These are phyloP conservation scores for Gymnoscopelus microlampas DNA, from an alignment of 2,797 vertebrate species.

Conservation along the genomic window DNA sequence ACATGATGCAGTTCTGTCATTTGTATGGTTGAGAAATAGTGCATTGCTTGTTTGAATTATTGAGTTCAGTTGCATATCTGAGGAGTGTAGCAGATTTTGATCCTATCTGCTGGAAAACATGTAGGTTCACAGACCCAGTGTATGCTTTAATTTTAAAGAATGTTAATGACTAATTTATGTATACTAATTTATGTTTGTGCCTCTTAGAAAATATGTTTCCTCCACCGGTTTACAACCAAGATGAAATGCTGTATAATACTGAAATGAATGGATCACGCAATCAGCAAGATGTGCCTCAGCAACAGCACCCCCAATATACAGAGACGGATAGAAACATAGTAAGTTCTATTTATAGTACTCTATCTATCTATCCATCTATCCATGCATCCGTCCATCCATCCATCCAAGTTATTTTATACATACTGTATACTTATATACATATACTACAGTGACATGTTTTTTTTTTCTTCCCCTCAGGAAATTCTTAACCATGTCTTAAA, in stretches of 20 bases:
- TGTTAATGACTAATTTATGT: too few species aligned
- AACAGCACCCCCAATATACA: background rate
- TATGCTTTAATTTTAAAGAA: too few species aligned
- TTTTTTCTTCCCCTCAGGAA: constrained; percentile 61
- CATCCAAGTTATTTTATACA: background rate
- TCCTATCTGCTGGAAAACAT: too few species aligned
- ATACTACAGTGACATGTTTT: background rate
- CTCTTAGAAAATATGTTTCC: constrained; percentile 1
- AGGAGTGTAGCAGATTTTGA: too few species aligned
- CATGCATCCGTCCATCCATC: too few species aligned
- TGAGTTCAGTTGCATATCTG: too few species aligned
- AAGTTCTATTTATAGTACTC: constrained; percentile 26
- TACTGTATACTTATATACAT: too few species aligned
- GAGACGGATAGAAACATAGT: constrained; percentile 66
- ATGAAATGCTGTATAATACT: constrained; percentile 11
- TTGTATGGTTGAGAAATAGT: background rate
- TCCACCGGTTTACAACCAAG: constrained; percentile 15
- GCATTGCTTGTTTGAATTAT: too few species aligned
- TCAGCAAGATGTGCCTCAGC: constrained; percentile 1
- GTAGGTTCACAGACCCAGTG: too few species aligned
- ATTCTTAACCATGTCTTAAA: constrained; percentile 81
- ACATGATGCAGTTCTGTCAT: background rate
- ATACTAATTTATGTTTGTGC: background rate
- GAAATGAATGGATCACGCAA: constrained; percentile 20
- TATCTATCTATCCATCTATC: too few species aligned